Percentiles rank a stretch among this genome's conserved stretches.
Evolutionary conservation across 2,888 invertebrate species (phyloP).

Genomic region (Carcina quercana): DNA sequence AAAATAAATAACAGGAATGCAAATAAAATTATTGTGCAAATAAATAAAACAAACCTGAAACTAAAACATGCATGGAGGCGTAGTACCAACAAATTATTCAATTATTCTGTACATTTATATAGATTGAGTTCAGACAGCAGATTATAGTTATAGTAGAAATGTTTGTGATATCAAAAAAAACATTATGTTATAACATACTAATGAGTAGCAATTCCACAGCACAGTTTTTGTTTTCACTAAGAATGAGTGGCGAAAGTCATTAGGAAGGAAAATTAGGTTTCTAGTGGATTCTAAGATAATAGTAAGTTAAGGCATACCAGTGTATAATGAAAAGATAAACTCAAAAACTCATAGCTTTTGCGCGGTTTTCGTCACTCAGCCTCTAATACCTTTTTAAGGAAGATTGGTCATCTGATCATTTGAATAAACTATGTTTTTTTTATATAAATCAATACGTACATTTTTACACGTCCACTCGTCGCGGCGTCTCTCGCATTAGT

Average conservation of each 20-base stretch:
- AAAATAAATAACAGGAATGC: conserved; percentile 29
- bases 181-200: conserved; percentile 29
- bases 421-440: conserved; percentile 27
- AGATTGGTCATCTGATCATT: conserved; percentile 41
- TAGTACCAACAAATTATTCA: conserved; percentile 10
- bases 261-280: no score
- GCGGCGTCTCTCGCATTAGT: conserved; percentile 33
- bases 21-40: conserved; percentile 34
- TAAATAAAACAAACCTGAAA: conserved; percentile 24
- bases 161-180: conserved; percentile 13
- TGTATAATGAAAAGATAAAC: no score
- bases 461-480: conserved; percentile 44
- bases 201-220: conserved; percentile 54
- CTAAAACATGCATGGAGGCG: conserved; percentile 17
- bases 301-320: no score
- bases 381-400: conserved; percentile 24
- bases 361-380: no score
- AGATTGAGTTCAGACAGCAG: conserved; percentile 15
- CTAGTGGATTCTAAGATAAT: no score
- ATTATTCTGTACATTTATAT: conserved; percentile 1
- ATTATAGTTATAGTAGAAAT: conserved; percentile 13
- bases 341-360: no score
- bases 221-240: conserved; percentile 29
- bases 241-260: no score
- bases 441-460: conserved; percentile 42